Conservation (phyloP, 1,140 invertebrate species). For the Metopolophium dirhodum region DNA sequence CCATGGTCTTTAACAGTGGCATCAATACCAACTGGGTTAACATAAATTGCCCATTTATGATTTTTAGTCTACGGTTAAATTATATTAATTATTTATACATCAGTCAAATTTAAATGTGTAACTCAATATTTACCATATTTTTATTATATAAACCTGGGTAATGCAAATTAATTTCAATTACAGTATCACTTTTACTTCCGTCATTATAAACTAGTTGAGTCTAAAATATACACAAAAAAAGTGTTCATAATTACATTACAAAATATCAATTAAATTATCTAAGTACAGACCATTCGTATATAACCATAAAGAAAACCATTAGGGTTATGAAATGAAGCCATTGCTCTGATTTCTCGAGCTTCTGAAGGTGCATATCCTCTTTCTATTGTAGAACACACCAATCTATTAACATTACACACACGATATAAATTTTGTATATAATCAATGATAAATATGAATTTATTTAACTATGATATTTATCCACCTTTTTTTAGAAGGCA, state of each 20-base stretch:
- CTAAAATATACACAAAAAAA: constrained; percentile 61
- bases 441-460: not conserved
- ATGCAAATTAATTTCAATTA: constrained; percentile 84
- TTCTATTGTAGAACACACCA: constrained; percentile 85
- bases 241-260: not conserved
- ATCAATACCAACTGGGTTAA: constrained; percentile 92
- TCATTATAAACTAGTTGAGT: constrained; percentile 87
- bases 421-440: not conserved
- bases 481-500: constrained; percentile 68
- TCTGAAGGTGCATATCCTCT: constrained; percentile 85
- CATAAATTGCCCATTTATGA: constrained; percentile 92
- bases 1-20: constrained; percentile 79
- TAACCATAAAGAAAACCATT: constrained; percentile 85
- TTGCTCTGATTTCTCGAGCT: constrained; percentile 81
- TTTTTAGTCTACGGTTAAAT: constrained; percentile 71
- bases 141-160: constrained; percentile 83
- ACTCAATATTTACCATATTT: constrained; percentile 71
- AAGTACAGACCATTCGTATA: constrained; percentile 75
- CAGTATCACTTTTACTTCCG: constrained; percentile 85
- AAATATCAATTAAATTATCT: constrained; percentile 45
- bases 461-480: not conserved
- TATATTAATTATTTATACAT: not conserved
- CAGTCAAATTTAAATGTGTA: not conserved
- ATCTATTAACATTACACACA: constrained; percentile 66
- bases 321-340: constrained; percentile 92